Evolutionary conservation across 2,888 invertebrate species (phyloP), one percentile per base, ranked within the genome.

Genomic region (Acanthoscelides obtectus): DNA sequence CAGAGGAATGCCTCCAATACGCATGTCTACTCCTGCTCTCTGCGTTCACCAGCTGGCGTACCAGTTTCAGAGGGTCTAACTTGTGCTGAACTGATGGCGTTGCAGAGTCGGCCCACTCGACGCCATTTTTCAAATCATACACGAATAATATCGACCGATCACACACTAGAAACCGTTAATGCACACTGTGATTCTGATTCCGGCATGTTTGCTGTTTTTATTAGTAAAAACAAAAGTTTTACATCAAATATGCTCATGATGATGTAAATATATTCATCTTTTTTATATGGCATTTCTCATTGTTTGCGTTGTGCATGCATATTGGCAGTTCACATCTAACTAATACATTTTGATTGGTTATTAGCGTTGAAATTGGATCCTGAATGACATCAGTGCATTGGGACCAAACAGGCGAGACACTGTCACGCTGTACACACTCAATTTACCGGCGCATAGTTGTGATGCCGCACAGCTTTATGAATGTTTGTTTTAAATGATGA

Each of bases 321-420:
- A 68, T 68, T 71, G 64, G 64, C 64, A 71, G 45, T 17, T 45
- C 45, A 45, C 3, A 45, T 45, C 45, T 45, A 45, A 70, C 70
- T 69, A 67, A 70, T 72, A 72, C 72, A 72, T 72, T 70, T 72
- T 72, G 72, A 72, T 72, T 72, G 72, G 72, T 72, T 72, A 72
- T 72, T 72, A 72, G 70, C 69, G 70, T 67, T 45, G 70, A 70
- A 72, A 72, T 72, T 72, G 72, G 70, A 67, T 72, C 20, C 19
- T 27, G 68, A 65, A 72, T 72, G 67, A 70, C 67, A 68, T 70
- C 68, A 27, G 70, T 72, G 72, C 45, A 72, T 72, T 72, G 70
- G 72, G 69, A 66, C 66, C 27, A 66, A n/a, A 45, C 45, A 6
- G 45, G 45, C 45, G 45, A 45, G 45, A 45, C 45, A 45, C 45